phyloP scores from a whole-genome alignment of 1,140 invertebrate genomes.

The Brachionus rubens region DNA sequence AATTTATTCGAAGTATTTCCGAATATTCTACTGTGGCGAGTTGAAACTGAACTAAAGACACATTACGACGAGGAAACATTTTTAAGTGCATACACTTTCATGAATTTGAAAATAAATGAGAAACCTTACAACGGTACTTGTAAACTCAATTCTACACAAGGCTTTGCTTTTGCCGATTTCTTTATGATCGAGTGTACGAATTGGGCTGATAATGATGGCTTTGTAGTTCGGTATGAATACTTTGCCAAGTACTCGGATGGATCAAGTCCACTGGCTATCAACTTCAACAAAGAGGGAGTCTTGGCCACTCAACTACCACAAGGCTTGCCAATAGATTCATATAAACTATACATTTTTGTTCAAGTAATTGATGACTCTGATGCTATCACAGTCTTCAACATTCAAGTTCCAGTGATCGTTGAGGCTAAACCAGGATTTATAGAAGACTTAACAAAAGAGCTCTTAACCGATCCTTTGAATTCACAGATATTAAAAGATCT shows the following conservation, averaged over 20 bases:
- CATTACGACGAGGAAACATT: neutral
- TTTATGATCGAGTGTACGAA: neutral
- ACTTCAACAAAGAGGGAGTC: neutral
- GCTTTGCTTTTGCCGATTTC: neutral
- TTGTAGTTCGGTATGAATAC: constrained; percentile 18
- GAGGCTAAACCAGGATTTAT: neutral
- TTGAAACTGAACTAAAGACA: neutral
- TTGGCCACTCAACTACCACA: neutral
- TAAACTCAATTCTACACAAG: neutral
- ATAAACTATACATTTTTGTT: constrained; percentile 10
- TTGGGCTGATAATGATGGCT: constrained; percentile 13
- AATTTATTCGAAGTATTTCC: neutral
- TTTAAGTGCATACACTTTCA: neutral
- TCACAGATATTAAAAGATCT: neutral
- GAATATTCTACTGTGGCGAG: neutral
- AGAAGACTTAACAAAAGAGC: neutral
- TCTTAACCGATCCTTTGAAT: neutral
- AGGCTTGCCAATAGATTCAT: neutral
- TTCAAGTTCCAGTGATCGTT: neutral
- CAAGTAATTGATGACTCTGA: too few relatives aligned
- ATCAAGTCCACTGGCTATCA: neutral
- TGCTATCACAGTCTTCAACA: neutral
- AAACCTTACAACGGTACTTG: constrained; percentile 25
- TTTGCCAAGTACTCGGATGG: neutral
- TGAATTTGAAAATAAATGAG: constrained; percentile 32